phyloP scores from a whole-genome alignment of 2,113 vertebrate species.

The Rhombomys opimus region DNA sequence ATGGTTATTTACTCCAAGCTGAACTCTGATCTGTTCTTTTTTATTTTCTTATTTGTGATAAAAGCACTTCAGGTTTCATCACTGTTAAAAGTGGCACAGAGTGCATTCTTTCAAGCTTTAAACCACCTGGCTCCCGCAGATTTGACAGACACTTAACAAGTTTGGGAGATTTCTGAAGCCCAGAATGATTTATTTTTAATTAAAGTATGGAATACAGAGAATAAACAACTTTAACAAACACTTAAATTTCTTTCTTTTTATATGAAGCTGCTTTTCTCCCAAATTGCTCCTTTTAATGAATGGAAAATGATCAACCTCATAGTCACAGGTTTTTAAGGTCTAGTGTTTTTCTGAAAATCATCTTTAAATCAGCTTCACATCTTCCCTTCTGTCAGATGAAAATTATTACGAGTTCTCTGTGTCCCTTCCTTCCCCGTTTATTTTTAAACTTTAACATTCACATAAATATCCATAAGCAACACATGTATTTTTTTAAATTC shows the following conservation, averaged over 20 bases:
- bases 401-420: background rate
- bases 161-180: background rate
- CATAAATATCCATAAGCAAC: background rate
- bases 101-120: background rate
- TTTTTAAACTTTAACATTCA: constrained; percentile 47
- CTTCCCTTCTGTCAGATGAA: background rate
- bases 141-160: background rate
- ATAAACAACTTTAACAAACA: background rate
- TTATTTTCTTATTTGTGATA: background rate
- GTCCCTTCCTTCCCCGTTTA: background rate
- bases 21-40: background rate
- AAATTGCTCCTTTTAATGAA: background rate
- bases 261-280: background rate
- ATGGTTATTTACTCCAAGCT: background rate
- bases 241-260: background rate
- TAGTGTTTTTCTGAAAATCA: background rate
- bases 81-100: background rate
- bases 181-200: background rate
- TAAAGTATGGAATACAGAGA: background rate
- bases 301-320: background rate
- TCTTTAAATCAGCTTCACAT: background rate
- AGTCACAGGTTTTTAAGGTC: background rate
- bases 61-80: background rate
- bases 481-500: constrained; percentile 6
- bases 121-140: no score